Percentiles rank a stretch among this genome's conserved stretches.
Conservation (phyloP, 2,888 invertebrate species). For the Drosophila neonasuta region DNA sequence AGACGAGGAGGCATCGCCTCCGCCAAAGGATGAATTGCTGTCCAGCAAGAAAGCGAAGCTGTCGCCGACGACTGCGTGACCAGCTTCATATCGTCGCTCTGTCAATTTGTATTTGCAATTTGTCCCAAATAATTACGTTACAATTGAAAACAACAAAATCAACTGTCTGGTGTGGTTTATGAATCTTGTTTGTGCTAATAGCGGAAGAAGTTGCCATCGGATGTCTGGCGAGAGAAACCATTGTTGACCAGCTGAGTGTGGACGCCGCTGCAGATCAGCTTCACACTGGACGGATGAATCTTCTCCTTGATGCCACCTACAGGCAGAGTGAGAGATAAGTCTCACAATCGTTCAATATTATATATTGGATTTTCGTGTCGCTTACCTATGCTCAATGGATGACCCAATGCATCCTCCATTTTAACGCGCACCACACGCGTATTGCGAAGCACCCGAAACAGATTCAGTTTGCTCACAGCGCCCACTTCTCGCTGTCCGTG, state of each 20-base stretch:
- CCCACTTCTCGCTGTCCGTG: conserved; percentile 57
- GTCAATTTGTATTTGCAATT: conserved; percentile 45
- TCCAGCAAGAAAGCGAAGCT: conserved; percentile 69
- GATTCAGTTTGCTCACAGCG: conserved; percentile 66
- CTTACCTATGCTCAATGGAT: conserved; percentile 83
- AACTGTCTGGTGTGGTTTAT: neutral
- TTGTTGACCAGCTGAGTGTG: conserved; percentile 91
- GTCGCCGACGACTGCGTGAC: conserved; percentile 55
- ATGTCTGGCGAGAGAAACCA: conserved; percentile 90
- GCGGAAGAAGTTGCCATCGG: conserved; percentile 88
- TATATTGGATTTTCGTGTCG: neutral
- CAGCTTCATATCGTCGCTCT: conserved; percentile 26
- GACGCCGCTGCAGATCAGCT: conserved; percentile 91
- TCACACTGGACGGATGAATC: conserved; percentile 88
- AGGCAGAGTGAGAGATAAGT: neutral
- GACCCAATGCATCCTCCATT: conserved; percentile 80
- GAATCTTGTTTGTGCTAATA: conserved; percentile 82
- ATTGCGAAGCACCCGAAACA: conserved; percentile 87
- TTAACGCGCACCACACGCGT: conserved; percentile 81
- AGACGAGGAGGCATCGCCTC: neutral
- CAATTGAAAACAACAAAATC: conserved; percentile 11
- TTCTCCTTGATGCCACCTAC: conserved; percentile 86
- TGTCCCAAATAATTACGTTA: conserved; percentile 28
- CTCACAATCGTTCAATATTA: neutral
- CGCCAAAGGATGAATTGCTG: conserved; percentile 21